Evolutionary conservation across 2,113 vertebrate species (phyloP), one percentile per base, ranked within the genome.

Genomic region (Epinephelus lanceolatus): DNA sequence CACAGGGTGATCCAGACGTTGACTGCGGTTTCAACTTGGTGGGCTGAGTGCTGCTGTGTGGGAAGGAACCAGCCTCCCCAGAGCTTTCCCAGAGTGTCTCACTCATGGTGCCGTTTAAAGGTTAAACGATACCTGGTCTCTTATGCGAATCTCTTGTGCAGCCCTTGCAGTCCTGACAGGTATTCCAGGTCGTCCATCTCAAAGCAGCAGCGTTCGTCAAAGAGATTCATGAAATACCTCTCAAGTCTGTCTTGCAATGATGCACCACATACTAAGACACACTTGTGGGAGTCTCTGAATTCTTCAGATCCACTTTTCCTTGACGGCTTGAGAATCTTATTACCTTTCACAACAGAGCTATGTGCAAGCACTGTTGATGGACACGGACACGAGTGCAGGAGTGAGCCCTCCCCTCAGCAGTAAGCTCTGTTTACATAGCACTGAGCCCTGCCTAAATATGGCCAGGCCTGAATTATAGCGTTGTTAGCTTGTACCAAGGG

Each of bases 401-500:
- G 72, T 72, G 77, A 85, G 81, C 85, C 89, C 91, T 92, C 91
- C 91, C 87, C 83, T 86, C 62, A 1, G 73, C 73, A 17, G 67
- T 74, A 18, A 86, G 80, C 86, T 84, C 78, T 95, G 94, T 95
- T 96, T 94, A 95, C 94, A 94, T 83, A 92, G 90, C 88, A 53
- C 85, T 76, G 83, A 89, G 88, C 76, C 82, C 83, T 92, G 93
- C 84, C 94, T 95, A 95, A 95, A 95, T 95, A 94, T 93, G 94
- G 95, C 91, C 72, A 76, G 88, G 91, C 71, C 77, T 92, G 91
- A 94, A 91, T 94, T 92, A 91, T 83, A 80, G 45, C 21, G 57
- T 68, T 83, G 87, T 83, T 79, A 83, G 84, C 47, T 83, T 1
- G 45, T 70, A 71, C 79, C 82, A 57, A 2, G 21, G 63, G 81